Conservation (phyloP, 2,888 invertebrate species). For the Laspeyria flexula region DNA sequence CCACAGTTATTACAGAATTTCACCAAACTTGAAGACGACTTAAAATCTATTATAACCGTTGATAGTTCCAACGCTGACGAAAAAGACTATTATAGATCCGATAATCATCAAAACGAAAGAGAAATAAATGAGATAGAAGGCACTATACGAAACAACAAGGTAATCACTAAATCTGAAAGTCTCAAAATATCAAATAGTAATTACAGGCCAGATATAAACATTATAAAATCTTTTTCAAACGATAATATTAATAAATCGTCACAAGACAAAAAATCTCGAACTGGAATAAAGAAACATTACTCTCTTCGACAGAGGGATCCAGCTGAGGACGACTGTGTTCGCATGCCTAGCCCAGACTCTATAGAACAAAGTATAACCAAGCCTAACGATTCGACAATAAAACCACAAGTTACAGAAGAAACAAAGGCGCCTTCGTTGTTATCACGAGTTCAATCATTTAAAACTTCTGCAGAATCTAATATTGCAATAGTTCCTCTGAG, state of each 20-base stretch:
- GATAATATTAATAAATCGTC: conserved; percentile 67
- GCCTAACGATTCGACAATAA: conserved; percentile 35
- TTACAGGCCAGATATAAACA: conserved; percentile 64
- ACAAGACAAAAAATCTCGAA: conserved; percentile 60
- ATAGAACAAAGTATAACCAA: conserved; percentile 59
- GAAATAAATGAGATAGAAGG: conserved; percentile 84
- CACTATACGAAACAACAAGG: conserved; percentile 79
- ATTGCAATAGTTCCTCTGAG: conserved; percentile 80
- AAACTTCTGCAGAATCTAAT: conserved; percentile 79
- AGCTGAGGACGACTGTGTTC: conserved; percentile 65
- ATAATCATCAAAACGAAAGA: conserved; percentile 81
- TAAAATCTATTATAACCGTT: conserved; percentile 78
- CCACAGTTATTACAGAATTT: conserved; percentile 71
- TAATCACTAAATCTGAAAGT: conserved; percentile 79
- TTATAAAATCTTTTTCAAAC: conserved; percentile 72
- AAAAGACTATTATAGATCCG: conserved; percentile 67
- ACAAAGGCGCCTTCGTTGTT: conserved; percentile 67
- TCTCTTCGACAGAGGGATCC: conserved; percentile 81
- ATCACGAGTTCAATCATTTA: conserved; percentile 79
- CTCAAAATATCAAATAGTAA: conserved; percentile 62
- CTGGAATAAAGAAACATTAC: conserved; percentile 78
- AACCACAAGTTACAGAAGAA: conserved; percentile 49
- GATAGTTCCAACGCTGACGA: conserved; percentile 78
- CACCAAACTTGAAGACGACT: conserved; percentile 77
- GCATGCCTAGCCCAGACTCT: conserved; percentile 73